Conservation (phyloP, 2,888 invertebrate genomes). For the Drosophila sordidapex region DNA sequence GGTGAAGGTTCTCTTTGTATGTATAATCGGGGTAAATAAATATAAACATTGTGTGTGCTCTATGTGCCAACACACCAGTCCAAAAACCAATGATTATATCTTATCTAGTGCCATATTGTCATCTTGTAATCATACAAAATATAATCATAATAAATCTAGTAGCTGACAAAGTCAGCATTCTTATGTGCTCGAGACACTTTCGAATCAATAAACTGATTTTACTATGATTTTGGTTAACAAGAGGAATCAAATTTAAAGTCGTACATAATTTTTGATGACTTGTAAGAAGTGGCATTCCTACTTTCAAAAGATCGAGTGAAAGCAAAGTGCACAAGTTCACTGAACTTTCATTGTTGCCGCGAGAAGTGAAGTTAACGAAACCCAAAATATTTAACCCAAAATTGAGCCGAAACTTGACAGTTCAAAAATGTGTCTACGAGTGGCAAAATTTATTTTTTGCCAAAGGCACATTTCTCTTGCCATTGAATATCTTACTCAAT, state of each 20-base stretch:
- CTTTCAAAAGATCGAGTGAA: neutral
- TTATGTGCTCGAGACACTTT: neutral
- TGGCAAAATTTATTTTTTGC: conserved; percentile 15
- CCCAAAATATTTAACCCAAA: conserved; percentile 1
- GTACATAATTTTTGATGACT: neutral
- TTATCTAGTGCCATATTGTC: neutral
- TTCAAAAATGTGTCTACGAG: conserved; percentile 46
- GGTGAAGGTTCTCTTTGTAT: conserved; percentile 67
- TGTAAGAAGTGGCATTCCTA: neutral
- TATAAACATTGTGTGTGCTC: conserved; percentile 4
- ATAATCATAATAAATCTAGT: neutral
- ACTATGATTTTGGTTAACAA: neutral
- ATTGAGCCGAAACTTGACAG: conserved; percentile 13
- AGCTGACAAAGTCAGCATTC: neutral
- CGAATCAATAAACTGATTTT: neutral
- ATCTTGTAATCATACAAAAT: neutral
- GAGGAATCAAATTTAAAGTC: neutral
- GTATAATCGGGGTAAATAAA: conserved; percentile 14
- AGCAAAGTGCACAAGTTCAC: conserved; percentile 39
- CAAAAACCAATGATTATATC: conserved; percentile 4
- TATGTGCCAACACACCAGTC: neutral
- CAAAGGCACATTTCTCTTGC: conserved; percentile 28
- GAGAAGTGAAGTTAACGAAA: conserved; percentile 39
- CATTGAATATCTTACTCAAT: conserved; percentile 6
- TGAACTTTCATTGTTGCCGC: conserved; percentile 45